A percentile compares a stretch with the other conserved stretches of the same genome.
These are phyloP conservation scores for Salvelinus sp. DNA, from an alignment of 2,113 vertebrate genomes.

Conservation along the genomic window DNA sequence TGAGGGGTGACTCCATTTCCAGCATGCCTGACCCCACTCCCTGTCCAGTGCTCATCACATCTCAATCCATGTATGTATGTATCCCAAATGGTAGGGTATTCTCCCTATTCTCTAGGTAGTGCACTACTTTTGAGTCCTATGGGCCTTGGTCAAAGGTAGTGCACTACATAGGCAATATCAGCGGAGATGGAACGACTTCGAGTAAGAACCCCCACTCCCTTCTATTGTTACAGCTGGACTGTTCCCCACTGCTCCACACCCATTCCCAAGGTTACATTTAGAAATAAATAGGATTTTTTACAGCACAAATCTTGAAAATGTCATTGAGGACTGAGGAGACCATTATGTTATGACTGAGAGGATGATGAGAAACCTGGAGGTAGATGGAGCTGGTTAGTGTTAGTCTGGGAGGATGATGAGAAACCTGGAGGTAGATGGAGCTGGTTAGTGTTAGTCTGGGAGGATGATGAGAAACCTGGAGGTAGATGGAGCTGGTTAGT, in stretches of 20 bases:
- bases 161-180: background rate
- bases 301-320: background rate
- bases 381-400: background rate
- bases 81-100: background rate
- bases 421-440: too few species aligned
- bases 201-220: background rate
- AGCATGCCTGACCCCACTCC: slow-evolving; percentile 6
- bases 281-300: slow-evolving; percentile 3
- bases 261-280: slow-evolving; percentile 2
- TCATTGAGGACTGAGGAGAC: background rate
- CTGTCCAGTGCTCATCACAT: slow-evolving; percentile 4
- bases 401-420: background rate
- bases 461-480: too few species aligned
- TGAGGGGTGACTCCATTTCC: slow-evolving; percentile 8
- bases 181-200: background rate
- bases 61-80: background rate
- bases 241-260: background rate
- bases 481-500: too few species aligned
- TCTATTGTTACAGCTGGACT: slow-evolving; percentile 22
- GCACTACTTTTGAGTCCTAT: background rate
- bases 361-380: background rate
- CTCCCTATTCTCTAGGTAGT: too few species aligned
- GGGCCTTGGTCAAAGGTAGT: too few species aligned
- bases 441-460: too few species aligned
- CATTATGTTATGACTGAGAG: background rate